Conservation (phyloP, 2,888 invertebrate genomes). For the Caenorhabditis zanzibari region DNA sequence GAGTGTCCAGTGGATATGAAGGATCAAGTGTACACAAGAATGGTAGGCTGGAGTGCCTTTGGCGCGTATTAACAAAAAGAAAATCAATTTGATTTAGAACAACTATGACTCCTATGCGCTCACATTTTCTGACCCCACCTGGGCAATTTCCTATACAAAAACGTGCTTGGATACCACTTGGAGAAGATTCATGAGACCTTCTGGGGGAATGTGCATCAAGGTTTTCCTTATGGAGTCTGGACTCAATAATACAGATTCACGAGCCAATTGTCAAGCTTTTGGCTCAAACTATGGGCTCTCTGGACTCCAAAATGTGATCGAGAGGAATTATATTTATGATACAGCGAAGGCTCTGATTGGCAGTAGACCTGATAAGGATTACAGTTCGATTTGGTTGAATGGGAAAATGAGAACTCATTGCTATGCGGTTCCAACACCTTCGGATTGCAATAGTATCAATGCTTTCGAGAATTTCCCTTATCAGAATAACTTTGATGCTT, state of each 20-base stretch:
- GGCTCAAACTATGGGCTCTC: not conserved
- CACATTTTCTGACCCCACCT: not conserved
- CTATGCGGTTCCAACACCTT: not conserved
- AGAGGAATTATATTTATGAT: not conserved
- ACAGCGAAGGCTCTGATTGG: not conserved
- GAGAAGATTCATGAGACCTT: not conserved
- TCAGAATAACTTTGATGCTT: slow-evolving; percentile 15
- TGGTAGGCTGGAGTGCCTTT: not conserved
- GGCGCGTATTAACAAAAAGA: too few relatives aligned
- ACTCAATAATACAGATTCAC: not conserved
- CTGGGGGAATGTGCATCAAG: not conserved
- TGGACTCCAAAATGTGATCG: not conserved
- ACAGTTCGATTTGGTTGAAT: not conserved
- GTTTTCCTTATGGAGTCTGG: not conserved
- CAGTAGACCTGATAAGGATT: not conserved
- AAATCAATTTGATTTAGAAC: too few relatives aligned
- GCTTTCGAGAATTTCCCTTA: not conserved
- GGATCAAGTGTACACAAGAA: not conserved
- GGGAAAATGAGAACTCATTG: not conserved
- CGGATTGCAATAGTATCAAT: not conserved
- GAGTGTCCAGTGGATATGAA: not conserved
- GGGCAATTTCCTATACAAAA: not conserved
- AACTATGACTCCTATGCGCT: not conserved
- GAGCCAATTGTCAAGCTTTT: too few relatives aligned
- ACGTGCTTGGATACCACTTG: not conserved